Conservation (phyloP, 1,140 invertebrate species). For the Chrysopa pallens region DNA sequence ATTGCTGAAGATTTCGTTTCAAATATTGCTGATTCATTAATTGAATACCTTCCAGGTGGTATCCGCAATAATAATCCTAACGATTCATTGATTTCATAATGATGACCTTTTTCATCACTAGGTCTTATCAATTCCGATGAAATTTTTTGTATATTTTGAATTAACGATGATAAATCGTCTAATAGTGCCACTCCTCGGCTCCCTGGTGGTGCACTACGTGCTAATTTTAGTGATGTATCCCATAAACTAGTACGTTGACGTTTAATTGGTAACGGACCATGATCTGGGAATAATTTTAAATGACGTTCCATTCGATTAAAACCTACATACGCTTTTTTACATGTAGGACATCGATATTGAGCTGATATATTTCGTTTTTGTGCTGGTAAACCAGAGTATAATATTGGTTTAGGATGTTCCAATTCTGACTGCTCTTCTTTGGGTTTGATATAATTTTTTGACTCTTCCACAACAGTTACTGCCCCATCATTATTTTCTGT, state of each 20-base stretch:
- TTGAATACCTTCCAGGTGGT: not conserved
- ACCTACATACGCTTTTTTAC: slow-evolving; percentile 35
- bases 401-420: not conserved
- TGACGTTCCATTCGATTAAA: slow-evolving; percentile 34
- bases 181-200: not conserved
- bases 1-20: not conserved
- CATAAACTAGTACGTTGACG: not conserved
- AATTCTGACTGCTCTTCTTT: slow-evolving; percentile 6
- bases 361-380: slow-evolving; percentile 31
- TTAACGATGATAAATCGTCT: not conserved
- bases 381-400: slow-evolving; percentile 3
- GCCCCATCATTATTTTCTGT: slow-evolving; percentile 17
- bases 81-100: not conserved
- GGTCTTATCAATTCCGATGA: not conserved
- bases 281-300: slow-evolving; percentile 40
- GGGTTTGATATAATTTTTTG: slow-evolving; percentile 6
- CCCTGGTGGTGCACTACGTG: not conserved
- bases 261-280: slow-evolving; percentile 23
- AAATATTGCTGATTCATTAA: not conserved
- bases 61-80: not conserved
- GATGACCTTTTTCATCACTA: not conserved
- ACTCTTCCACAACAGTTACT: slow-evolving; percentile 8
- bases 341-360: slow-evolving; percentile 34
- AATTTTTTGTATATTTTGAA: not conserved
- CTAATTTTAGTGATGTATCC: not conserved